Evolutionary conservation across 2,888 invertebrate species (phyloP).

Genomic region (Alloscopus bannaensis): DNA sequence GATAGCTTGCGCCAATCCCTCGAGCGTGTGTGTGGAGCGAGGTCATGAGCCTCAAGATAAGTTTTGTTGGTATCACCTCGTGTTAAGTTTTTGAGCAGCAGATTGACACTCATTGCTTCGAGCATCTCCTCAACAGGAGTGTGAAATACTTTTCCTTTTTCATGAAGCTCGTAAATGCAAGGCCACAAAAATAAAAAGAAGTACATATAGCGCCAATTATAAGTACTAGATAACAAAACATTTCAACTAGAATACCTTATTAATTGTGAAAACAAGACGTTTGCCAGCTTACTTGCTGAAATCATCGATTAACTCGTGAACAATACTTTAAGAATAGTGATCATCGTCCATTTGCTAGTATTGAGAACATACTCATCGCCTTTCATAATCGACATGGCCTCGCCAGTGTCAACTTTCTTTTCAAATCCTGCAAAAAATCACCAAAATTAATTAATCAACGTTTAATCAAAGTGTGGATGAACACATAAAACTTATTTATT

Average conservation of each 20-base stretch:
- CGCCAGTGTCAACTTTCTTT: conserved; percentile 60
- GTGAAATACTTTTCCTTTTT: conserved; percentile 77
- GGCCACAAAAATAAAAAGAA: conserved; percentile 70
- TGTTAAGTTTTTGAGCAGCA: conserved; percentile 77
- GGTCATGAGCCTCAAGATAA: conserved; percentile 76
- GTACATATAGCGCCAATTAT: background rate
- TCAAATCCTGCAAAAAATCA: conserved; percentile 50
- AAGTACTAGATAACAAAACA: background rate
- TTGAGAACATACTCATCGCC: conserved; percentile 77
- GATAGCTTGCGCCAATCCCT: conserved; percentile 79
- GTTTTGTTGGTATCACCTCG: conserved; percentile 75
- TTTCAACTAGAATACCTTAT: background rate
- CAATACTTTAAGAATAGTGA: conserved; percentile 77
- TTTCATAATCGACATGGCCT: conserved; percentile 67
- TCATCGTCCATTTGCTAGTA: conserved; percentile 77
- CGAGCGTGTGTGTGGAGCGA: conserved; percentile 77
- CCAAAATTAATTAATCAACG: too few relatives aligned
- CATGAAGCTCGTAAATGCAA: conserved; percentile 80
- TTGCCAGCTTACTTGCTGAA: conserved; percentile 77
- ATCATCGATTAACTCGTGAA: conserved; percentile 76
- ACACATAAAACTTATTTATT: too few relatives aligned
- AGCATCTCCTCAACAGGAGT: conserved; percentile 78
- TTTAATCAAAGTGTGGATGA: too few relatives aligned
- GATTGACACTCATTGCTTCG: conserved; percentile 77
- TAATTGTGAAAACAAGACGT: too few relatives aligned